These are phyloP conservation scores for Pammene aurita DNA, from an alignment of 2,888 invertebrate genomes.

Conservation along the genomic window DNA sequence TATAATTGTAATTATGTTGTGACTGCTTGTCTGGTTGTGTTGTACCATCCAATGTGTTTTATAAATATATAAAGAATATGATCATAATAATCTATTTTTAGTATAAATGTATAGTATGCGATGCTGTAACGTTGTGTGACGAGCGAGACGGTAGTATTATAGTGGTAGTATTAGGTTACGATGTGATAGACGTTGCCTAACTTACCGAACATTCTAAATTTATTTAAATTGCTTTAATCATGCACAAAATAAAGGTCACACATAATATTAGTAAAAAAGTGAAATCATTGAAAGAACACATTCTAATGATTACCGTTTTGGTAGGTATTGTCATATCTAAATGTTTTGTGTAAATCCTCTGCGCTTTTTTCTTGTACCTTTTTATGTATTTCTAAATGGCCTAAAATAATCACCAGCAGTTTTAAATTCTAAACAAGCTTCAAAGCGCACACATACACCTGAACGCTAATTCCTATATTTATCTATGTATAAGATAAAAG, in stretches of 20 bases:
- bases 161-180: conserved; percentile 66
- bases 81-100: conserved; percentile 39
- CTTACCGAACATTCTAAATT: conserved; percentile 59
- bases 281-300: neutral
- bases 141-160: conserved; percentile 49
- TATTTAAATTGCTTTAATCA: conserved; percentile 68
- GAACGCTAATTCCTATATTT: no score
- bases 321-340: neutral
- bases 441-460: no score
- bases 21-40: conserved; percentile 58
- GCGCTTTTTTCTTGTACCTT: neutral
- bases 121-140: conserved; percentile 32
- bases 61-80: conserved; percentile 33
- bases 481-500: no score
- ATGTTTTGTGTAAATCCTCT: neutral
- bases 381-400: neutral
- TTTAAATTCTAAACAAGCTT: no score
- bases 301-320: neutral
- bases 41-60: conserved; percentile 58
- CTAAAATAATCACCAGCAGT: neutral
- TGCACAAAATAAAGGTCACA: conserved; percentile 73
- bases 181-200: conserved; percentile 78
- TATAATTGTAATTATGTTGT: conserved; percentile 39
- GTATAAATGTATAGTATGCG: conserved; percentile 31
- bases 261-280: conserved; percentile 45